A percentile compares a stretch with the other conserved stretches of the same genome.
Evolutionary conservation across 2,888 invertebrate species (phyloP).

Genomic region (Gnatocerus cornutus): DNA sequence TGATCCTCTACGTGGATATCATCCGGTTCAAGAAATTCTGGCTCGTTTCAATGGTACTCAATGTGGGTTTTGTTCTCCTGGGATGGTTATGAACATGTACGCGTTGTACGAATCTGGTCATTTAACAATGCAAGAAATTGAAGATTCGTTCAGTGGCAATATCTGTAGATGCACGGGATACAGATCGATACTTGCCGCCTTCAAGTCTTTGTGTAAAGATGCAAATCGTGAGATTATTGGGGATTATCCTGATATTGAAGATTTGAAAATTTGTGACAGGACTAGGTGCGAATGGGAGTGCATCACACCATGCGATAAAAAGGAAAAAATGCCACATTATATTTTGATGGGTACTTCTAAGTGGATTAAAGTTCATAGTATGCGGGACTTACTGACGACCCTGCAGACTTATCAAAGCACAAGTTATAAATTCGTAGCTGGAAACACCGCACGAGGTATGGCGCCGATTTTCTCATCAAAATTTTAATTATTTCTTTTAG

Average conservation of each 20-base stretch:
- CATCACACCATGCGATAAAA: slow-evolving; percentile 67
- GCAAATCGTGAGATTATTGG: slow-evolving; percentile 66
- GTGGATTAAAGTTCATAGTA: slow-evolving; percentile 76
- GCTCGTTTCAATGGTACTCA: slow-evolving; percentile 78
- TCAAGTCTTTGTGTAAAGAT: slow-evolving; percentile 76
- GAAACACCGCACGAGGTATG: slow-evolving; percentile 84
- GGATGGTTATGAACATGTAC: slow-evolving; percentile 86
- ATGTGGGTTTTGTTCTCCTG: slow-evolving; percentile 83
- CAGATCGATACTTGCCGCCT: slow-evolving; percentile 77
- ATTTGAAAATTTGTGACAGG: slow-evolving; percentile 59
- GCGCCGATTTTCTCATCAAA: background rate
- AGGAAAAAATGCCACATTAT: slow-evolving; percentile 63
- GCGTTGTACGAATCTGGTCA: slow-evolving; percentile 70
- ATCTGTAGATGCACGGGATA: slow-evolving; percentile 84
- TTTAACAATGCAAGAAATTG: slow-evolving; percentile 76
- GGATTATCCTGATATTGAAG: slow-evolving; percentile 69
- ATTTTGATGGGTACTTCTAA: slow-evolving; percentile 67
- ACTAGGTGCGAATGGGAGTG: slow-evolving; percentile 53
- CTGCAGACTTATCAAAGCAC: slow-evolving; percentile 67
- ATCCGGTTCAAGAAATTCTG: slow-evolving; percentile 76
- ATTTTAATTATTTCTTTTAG: slow-evolving; percentile 68
- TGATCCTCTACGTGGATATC: slow-evolving; percentile 75
- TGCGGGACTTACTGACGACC: slow-evolving; percentile 75
- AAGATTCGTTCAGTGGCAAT: slow-evolving; percentile 81
- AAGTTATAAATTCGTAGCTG: slow-evolving; percentile 79